Evolutionary conservation across 2,888 invertebrate genomes (phyloP), one percentile per base, ranked within the genome.

Genomic region (Ornithoptera priamus): DNA sequence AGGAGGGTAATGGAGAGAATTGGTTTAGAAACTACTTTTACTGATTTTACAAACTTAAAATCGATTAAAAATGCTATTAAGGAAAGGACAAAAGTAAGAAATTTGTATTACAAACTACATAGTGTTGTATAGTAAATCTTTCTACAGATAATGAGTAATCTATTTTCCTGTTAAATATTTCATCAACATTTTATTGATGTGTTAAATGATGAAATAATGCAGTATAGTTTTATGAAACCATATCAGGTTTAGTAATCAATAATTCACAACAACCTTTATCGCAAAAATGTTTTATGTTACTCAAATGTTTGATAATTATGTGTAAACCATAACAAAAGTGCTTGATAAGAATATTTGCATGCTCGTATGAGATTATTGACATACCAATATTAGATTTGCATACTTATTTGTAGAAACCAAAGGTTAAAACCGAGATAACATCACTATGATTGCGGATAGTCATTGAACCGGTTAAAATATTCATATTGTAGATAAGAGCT

Each of bases 1-100:
- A 94, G 95, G 74, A 93, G 94, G 81, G 94, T 92, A 7, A 72
- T 84, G 30, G 74, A 91, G 0, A 94, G 94, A 76, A 94, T 96
- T 82, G 96, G 96, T 4, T 93, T 99, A 30, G 93, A 95, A 76
- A 93, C 95, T 17, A 94, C 95, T 10, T 97, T 98, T 84, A 95
- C 96, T 22, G 97, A 99, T 86, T 94, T 96, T 70, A 95, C 96
- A 0, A 89, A 96, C 75, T 77, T 94, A 10, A 91, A 94, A 22
- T 94, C 94, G 70, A 84, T 99, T 22, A 92, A 94, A 75, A 92
- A 93, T 59, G 95, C 95, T 2, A 93, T 99, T 72, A 94, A 94
- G 85, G 93, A 95, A 17, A 97, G 97, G 80, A 99, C 99, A 6
- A 98, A 97, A 94, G 97, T 97, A 72, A 75, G 82, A 81, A 50